Conservation (phyloP, 2,888 invertebrate genomes). For the Dyspetes luteomarginatus region DNA sequence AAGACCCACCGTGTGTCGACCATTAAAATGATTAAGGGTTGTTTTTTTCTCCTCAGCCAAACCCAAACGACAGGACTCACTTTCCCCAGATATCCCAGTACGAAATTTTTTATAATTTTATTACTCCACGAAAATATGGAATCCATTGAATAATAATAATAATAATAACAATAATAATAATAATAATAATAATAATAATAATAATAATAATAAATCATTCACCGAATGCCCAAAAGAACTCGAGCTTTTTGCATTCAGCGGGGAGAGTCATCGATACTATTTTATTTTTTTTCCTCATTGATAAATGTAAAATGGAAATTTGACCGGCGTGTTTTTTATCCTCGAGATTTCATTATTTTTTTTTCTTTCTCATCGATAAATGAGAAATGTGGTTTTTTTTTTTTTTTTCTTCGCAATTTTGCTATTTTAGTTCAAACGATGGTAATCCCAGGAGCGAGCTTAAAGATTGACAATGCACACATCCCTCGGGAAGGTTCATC, state of each 20-base stretch:
- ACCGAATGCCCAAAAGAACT: too few species aligned
- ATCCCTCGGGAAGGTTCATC: constrained; percentile 1
- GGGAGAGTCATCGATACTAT: neutral
- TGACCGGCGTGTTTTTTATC: too few species aligned
- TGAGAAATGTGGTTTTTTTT: neutral
- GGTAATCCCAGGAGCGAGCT: constrained; percentile 24
- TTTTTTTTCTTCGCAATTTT: neutral
- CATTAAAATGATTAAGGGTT: constrained; percentile 71
- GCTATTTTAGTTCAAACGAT: constrained; percentile 16
- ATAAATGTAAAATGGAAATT: constrained; percentile 22
- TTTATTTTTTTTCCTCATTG: constrained; percentile 23
- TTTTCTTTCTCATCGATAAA: neutral
- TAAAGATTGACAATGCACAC: constrained; percentile 27
- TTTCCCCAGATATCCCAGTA: constrained; percentile 7
- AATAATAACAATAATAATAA: too few species aligned
- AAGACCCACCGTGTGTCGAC: constrained; percentile 60
- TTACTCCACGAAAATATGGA: too few species aligned
- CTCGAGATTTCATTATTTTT: neutral
- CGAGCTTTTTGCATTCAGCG: too few species aligned
- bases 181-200: too few species aligned
- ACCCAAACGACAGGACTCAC: constrained; percentile 57
- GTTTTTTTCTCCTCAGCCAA: constrained; percentile 68
- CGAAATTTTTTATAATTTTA: too few species aligned
- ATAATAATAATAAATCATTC: too few species aligned
- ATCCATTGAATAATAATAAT: too few species aligned